Evolutionary conservation across 2,888 invertebrate species (phyloP), one percentile per base, ranked within the genome.

Genomic region (Pristionchus exspectatus): DNA sequence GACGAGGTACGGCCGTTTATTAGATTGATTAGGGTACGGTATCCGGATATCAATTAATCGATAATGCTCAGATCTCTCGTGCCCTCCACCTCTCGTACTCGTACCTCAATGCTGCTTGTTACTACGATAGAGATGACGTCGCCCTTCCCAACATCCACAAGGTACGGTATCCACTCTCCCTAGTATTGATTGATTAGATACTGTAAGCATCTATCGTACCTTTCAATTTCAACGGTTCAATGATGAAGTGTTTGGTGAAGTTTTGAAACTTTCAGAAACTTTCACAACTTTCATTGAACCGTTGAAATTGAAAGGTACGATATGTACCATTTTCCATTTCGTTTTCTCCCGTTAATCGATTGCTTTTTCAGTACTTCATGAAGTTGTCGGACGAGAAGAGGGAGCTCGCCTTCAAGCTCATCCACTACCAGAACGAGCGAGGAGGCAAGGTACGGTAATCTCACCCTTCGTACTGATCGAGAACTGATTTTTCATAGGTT

Each of bases 41-140:
- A 86, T 18, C 44, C 33, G 30, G 21, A 18, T 30, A 33, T 59
- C 59, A 59, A 24, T 86, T 38, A 86, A 44, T 50, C 66, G 24
- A 54, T 66, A 44, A 33, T 38, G 38, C 1, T 16, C 44, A 89
- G 89, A 74, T 89, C 69, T 66, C n/a, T 66, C 89, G 84, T 33
- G 84, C 89, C 16, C 85, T 89, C 16, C 27, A 72, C 27, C 69
- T 85, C 21, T 81, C 81, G 21, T 85, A 89, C 59, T 72, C 89
- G 4, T 89, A 89, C 69, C 85, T 89, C 27, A 72, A 54, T 14
- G 59, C 85, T 18, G 84, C 89, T 33, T 89, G 24, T 85, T 85
- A 85, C 74, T 97, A 97, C 95, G 97, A 97, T 94, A 96, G 97
- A 90, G 97, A 97, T 93, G 97, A 97, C 95, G 96, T 97, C 1